Conservation (phyloP, 1,140 invertebrate species). For the Himalopsyche phryganea region DNA sequence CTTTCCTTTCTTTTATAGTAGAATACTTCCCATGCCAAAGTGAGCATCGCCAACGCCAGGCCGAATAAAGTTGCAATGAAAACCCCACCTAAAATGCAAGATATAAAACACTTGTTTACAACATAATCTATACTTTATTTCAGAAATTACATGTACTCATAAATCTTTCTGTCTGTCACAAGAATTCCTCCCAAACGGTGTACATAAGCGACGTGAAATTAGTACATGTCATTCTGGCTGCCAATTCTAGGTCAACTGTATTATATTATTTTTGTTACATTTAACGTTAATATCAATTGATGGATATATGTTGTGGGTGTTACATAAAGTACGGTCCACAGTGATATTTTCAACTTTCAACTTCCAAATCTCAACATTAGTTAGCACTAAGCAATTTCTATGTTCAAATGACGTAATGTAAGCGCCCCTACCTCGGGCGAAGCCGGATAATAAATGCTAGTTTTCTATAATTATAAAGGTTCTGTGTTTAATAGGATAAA, state of each 20-base stretch:
- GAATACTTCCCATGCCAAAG: conserved; percentile 73
- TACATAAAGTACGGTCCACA: no score
- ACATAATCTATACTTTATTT: neutral
- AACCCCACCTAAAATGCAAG: conserved; percentile 70
- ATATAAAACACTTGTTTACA: neutral
- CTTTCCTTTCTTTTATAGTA: conserved; percentile 69
- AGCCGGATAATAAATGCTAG: neutral
- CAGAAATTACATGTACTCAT: neutral
- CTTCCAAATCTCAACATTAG: no score
- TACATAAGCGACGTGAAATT: no score
- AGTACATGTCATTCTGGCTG: no score
- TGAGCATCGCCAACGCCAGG: conserved; percentile 75
- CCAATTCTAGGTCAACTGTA: no score
- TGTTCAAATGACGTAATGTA: neutral
- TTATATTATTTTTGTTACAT: conserved; percentile 4
- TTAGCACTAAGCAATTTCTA: neutral
- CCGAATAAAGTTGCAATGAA: conserved; percentile 86
- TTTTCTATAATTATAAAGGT: neutral
- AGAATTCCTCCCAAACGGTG: no score
- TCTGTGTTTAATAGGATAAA: neutral
- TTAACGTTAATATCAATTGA: neutral
- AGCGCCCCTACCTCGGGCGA: neutral
- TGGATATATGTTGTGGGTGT: no score
- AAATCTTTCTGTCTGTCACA: no score
- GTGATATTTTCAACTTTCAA: no score